Base-by-base conservation (phyloP, 2,888 invertebrate genomes). In the Phyllotreta cruciferae region DNA sequence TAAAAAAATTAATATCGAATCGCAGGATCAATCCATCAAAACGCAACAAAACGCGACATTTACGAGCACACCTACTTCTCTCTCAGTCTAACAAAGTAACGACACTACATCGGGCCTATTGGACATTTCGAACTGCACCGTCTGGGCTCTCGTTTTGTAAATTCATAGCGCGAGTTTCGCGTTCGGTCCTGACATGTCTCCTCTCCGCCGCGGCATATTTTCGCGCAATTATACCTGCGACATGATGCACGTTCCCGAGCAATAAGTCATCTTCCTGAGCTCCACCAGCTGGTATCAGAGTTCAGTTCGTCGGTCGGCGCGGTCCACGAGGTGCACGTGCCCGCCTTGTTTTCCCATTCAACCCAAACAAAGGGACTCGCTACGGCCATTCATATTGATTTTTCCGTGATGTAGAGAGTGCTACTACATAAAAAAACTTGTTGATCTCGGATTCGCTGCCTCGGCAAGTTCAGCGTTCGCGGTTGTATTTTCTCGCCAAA, bases 401-500 rank as follows among this genome's bases (percentile, higher is more conserved):
- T 24, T 81, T 81, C 79, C 71, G 77, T 79, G 80, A 80, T 80
- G 4, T 24, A 24, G 24, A 78, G 79, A 80, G 80, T 78, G 77
- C 76, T 77, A 76, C 76, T 77, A 76, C 77, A 81, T 80, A 81
- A 81, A 81, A 24, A 82, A 82, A 81, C 81, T 82, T 86, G 67
- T 65, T 67, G 67, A 62, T 67, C 38, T 54, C 47, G 10, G 47
- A 7, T 36, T 65, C 62, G 64, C 62, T 66, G 50, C 57, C 56
- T 34, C 37, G 6, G 24, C 52, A 52, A 37, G 36, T 34, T 10
- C 52, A 37, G 5, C 38, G 2, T 52, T 52, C 52, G 52, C 52
- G 52, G 52, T 24, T 24, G 1, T 24, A 3, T 4, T 24, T 4
- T 24, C 24, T 24, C 24, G 24, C 4, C 4, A 24, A 24, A 24